Evolutionary conservation across 2,888 invertebrate species (phyloP).

Genomic region (Hofmannophila pseudospretella): DNA sequence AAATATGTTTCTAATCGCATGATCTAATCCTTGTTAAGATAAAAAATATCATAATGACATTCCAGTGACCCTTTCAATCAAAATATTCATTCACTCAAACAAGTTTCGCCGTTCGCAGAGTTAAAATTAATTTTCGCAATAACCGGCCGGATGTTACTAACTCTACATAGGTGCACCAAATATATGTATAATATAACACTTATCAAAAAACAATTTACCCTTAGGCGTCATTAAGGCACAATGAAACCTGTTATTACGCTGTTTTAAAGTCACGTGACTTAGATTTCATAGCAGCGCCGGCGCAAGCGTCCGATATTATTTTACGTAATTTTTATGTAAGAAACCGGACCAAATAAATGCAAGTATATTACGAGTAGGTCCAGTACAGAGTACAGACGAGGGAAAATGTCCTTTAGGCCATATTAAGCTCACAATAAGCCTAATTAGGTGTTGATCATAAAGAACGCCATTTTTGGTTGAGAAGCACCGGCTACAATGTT

Average conservation of each 20-base stretch:
- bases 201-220: background rate
- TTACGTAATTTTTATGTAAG: slow-evolving; percentile 67
- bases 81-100: too few relatives aligned
- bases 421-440: background rate
- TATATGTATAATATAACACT: too few relatives aligned
- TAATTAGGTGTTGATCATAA: background rate
- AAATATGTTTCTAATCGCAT: too few relatives aligned
- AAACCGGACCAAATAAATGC: slow-evolving; percentile 51
- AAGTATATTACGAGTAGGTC: background rate
- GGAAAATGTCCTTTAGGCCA: background rate
- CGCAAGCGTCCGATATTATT: slow-evolving; percentile 12
- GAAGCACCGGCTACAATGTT: too few relatives aligned
- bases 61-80: too few relatives aligned
- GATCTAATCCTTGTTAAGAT: too few relatives aligned
- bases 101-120: too few relatives aligned
- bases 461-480: background rate
- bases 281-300: background rate
- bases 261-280: slow-evolving; percentile 1
- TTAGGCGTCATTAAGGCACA: background rate
- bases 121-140: too few relatives aligned
- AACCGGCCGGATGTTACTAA: background rate
- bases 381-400: slow-evolving; percentile 5
- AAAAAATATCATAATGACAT: too few relatives aligned
- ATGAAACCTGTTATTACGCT: background rate
- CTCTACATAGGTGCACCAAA: background rate